Evolutionary conservation across 2,113 vertebrate species (phyloP), one percentile per base, ranked within the genome.

Genomic region (Terrapene triunguis): DNA sequence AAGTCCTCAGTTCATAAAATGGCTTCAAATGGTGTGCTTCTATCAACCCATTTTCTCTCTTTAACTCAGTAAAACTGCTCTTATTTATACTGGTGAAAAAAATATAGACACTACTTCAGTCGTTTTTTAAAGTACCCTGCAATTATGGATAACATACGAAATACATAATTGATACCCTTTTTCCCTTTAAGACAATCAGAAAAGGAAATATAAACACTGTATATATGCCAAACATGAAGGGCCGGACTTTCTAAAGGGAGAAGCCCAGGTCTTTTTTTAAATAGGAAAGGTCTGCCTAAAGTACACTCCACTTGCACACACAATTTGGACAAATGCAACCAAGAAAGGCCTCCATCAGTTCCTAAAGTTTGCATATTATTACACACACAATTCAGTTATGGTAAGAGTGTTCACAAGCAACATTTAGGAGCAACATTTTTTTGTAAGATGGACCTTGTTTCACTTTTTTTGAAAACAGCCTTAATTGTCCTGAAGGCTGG

Each of bases 341-440:
- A 87, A 80, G 47, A 3, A 21, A 25, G n/a, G 78, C 54, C 42
- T 80, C 57, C 29, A 85, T 1, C 76, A 76, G 35, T 62, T 76
- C 92, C 84, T 81, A 80, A 89, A 91, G 24, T 89, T 97, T 74
- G 32, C 91, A 4, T 14, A 0, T 72, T 87, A 62, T 87, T 86
- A 51, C 0, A 5, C 0, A 0, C 78, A 42, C 25, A 69, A 10
- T 50, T 65, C 22, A 50, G 42, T 89, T 92, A 24, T 24, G 50
- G 44, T 83, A 21, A 74, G 4, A 74, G 25, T 62, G 3, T 50
- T 69, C 57, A 27, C 54, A 83, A 88, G 54, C 89, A 83, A 72
- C 89, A 62, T 17, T 35, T 94, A 88, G 57, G 81, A 81, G 86
- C 57, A 96, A 79, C 7, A 10, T 54, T 92, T 91, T 94, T 91